phyloP scores from a whole-genome alignment of 2,113 vertebrate genomes.

The Halcyon malimbica region DNA sequence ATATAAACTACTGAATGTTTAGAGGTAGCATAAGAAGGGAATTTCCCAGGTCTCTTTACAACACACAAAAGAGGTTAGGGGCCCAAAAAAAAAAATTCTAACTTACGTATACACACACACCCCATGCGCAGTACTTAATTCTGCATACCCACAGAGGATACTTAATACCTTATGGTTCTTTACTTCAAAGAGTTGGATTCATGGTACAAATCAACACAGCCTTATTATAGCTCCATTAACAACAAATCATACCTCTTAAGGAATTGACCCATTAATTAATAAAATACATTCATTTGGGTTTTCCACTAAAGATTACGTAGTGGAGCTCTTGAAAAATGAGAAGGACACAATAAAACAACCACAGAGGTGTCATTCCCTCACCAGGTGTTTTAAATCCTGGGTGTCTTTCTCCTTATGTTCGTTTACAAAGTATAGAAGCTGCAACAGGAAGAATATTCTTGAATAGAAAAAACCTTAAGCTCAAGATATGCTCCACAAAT shows the following conservation, averaged over 20 bases:
- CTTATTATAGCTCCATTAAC: constrained; percentile 3
- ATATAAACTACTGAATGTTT: neutral
- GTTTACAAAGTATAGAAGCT: neutral
- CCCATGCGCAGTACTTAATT: neutral
- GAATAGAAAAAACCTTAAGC: neutral
- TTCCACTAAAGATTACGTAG: constrained; percentile 7
- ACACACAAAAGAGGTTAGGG: neutral
- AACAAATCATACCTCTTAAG: constrained; percentile 8
- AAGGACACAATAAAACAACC: neutral
- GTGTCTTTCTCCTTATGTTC: neutral
- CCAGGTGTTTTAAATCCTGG: neutral
- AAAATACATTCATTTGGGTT: neutral
- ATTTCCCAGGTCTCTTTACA: neutral
- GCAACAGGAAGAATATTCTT: neutral
- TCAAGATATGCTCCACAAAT: neutral
- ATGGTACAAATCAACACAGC: neutral
- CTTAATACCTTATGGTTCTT: neutral
- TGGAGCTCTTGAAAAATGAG: neutral
- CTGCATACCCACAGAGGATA: neutral
- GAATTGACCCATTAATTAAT: neutral
- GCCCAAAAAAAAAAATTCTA: neutral
- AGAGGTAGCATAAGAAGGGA: neutral
- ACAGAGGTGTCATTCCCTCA: neutral
- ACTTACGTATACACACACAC: neutral
- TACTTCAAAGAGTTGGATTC: neutral